Conservation (phyloP, 2,797 vertebrate genomes). For the Sebastes itinus region DNA sequence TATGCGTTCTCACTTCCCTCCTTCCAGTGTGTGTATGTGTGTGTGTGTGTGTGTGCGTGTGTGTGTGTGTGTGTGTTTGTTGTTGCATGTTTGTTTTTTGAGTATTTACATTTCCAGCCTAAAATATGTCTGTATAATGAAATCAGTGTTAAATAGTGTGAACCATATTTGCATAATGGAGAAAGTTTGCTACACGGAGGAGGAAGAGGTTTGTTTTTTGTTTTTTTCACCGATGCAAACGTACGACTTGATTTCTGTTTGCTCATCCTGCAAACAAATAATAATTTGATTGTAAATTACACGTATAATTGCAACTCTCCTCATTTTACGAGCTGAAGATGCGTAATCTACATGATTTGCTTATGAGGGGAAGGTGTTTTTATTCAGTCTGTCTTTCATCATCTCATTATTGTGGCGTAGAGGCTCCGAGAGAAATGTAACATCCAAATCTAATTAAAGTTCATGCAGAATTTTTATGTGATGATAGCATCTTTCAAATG, state of each 20-base stretch:
- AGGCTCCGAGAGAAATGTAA: not conserved
- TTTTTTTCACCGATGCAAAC: not conserved
- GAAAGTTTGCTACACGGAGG: not conserved
- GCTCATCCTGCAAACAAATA: not conserved
- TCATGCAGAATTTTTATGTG: not conserved
- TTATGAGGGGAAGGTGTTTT: not conserved
- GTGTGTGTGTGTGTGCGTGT: not conserved
- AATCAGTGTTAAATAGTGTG: not conserved
- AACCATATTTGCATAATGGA: conserved; percentile 6
- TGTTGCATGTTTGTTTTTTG: not conserved
- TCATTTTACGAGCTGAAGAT: not conserved
- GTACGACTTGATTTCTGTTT: not conserved
- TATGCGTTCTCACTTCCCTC: not conserved
- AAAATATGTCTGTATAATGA: not conserved
- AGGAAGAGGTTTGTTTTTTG: not conserved
- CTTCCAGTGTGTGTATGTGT: not conserved
- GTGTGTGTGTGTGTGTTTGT: not conserved
- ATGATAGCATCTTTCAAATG: not conserved
- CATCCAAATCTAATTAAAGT: not conserved
- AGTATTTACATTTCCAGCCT: not conserved
- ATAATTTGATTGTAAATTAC: conserved; percentile 4
- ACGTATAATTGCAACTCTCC: not conserved
- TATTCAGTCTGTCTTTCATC: not conserved
- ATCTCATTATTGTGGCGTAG: not conserved
- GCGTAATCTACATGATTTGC: not conserved